Conservation (phyloP, 2,113 vertebrate genomes). For the Halcyon senegalensis region DNA sequence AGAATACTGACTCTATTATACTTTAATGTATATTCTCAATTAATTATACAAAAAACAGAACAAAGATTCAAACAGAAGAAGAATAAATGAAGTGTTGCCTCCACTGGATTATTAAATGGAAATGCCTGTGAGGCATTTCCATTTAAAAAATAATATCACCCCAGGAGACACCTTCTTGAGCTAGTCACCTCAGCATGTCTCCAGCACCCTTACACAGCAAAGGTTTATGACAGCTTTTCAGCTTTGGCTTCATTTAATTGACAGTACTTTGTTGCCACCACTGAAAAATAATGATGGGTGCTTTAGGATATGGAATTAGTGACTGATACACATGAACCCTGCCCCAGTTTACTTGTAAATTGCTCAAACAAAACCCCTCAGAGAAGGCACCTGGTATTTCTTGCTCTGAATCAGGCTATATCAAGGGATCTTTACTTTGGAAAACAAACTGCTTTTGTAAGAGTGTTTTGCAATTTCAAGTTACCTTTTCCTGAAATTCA, state of each 20-base stretch:
- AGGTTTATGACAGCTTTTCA: not conserved
- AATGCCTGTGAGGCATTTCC: not conserved
- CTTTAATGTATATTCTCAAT: not conserved
- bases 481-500: not conserved
- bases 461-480: not conserved
- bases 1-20: not conserved
- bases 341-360: not conserved
- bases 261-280: not conserved
- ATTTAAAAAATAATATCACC: not conserved
- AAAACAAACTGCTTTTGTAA: not conserved
- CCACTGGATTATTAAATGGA: not conserved
- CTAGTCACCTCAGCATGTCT: not conserved
- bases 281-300: not conserved
- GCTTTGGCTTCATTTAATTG: not conserved
- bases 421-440: not conserved
- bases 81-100: not conserved
- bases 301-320: not conserved
- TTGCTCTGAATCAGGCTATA: not conserved
- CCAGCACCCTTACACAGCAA: not conserved
- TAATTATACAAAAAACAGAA: conserved; percentile 5
- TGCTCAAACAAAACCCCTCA: not conserved
- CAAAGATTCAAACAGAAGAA: not conserved
- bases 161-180: not conserved
- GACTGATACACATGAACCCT: not conserved
- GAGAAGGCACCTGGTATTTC: not conserved